Evolutionary conservation across 2,888 invertebrate genomes (phyloP).

Genomic region (Petrolisthes manimaculis): DNA sequence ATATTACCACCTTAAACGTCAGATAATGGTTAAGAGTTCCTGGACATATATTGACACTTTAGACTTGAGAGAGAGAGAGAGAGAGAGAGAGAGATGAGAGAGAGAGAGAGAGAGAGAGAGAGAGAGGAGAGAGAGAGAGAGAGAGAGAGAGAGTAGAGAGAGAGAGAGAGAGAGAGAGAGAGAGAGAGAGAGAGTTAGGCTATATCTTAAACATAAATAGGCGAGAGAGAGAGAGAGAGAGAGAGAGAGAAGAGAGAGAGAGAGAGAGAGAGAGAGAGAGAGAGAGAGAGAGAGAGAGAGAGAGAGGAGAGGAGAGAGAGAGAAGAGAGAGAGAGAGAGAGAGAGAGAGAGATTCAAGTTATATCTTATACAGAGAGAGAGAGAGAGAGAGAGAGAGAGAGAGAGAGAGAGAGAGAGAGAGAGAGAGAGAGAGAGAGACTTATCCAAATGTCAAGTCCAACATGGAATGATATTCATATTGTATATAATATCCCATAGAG

Average conservation of each 20-base stretch:
- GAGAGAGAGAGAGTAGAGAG: background rate
- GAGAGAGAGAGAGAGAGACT: slow-evolving; percentile 20
- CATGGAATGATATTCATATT: too few relatives aligned
- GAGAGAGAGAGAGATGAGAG: background rate
- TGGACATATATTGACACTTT: too few relatives aligned
- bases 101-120: background rate
- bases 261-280: background rate
- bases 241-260: background rate
- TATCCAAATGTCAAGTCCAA: background rate
- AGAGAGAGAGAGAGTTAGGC: background rate
- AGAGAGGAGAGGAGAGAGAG: background rate
- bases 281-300: background rate
- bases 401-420: slow-evolving; percentile 29
- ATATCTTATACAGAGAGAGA: too few relatives aligned
- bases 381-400: background rate
- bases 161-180: background rate
- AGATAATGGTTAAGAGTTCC: too few relatives aligned
- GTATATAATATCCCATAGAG: too few relatives aligned
- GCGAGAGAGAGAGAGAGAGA: background rate
- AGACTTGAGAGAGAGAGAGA: too few relatives aligned
- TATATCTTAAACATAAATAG: too few relatives aligned
- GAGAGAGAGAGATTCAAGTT: too few relatives aligned
- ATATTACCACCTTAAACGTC: too few relatives aligned
- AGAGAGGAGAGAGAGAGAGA: background rate
- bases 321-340: slow-evolving; percentile 23